Evolutionary conservation across 2,797 vertebrate genomes (phyloP).

Genomic region (Pseudochirops cupreus): DNA sequence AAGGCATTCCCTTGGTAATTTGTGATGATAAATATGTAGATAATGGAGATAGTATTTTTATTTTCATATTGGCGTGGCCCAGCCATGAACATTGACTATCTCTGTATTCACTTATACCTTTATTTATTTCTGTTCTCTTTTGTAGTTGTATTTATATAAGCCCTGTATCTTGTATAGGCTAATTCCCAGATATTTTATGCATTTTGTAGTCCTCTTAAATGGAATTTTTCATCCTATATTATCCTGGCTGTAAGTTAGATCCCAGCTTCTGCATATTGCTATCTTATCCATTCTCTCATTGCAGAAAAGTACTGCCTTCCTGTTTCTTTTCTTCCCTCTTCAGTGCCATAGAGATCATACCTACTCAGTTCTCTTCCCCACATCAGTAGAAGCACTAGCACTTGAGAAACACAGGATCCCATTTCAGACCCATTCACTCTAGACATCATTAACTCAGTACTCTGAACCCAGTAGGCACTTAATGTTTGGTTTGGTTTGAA

Average conservation of each 20-base stretch:
- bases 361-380: constrained; percentile 70
- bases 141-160: not conserved
- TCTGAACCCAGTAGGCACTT: not conserved
- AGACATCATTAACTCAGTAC: constrained; percentile 24
- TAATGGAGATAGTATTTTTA: not conserved
- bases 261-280: constrained; percentile 8
- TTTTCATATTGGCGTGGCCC: not conserved
- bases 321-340: constrained; percentile 46
- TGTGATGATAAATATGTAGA: not conserved
- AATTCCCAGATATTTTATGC: not conserved
- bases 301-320: constrained; percentile 72
- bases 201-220: not conserved
- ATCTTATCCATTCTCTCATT: constrained; percentile 59
- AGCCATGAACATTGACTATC: not conserved
- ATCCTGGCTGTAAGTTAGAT: not conserved
- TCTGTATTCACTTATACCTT: not conserved
- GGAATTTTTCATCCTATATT: not conserved
- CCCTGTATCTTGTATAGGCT: not conserved
- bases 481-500: not conserved
- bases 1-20: not conserved
- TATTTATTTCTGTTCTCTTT: not conserved
- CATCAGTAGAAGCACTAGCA: constrained; percentile 55
- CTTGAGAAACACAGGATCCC: constrained; percentile 48
- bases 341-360: constrained; percentile 68
- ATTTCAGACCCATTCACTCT: constrained; percentile 43